A percentile compares a stretch with the other conserved stretches of the same genome.
Conservation (phyloP, 1,140 invertebrate genomes). For the Megalopta genalis region DNA sequence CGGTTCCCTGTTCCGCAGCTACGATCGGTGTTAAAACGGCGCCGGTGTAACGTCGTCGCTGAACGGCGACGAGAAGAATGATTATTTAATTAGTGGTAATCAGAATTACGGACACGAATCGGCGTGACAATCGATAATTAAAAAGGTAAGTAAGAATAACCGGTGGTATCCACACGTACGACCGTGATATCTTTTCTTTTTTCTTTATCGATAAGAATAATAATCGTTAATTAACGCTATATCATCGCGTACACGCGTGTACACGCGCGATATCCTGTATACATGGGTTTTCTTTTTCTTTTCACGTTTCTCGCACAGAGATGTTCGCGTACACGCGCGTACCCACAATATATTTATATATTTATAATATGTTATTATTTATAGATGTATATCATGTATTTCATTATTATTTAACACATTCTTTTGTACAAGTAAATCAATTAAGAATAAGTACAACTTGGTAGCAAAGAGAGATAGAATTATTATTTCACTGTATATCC, state of each 20-base stretch:
- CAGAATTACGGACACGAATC: slow-evolving; percentile 5
- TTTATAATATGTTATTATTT: slow-evolving; percentile 45
- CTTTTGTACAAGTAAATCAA: slow-evolving; percentile 81
- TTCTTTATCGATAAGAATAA: slow-evolving; percentile 8
- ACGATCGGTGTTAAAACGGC: too few relatives aligned
- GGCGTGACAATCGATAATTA: slow-evolving; percentile 12
- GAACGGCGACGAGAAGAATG: slow-evolving; percentile 34
- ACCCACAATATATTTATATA: slow-evolving; percentile 42
- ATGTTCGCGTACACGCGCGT: too few relatives aligned
- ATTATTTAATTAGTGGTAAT: slow-evolving; percentile 25
- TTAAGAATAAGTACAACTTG: slow-evolving; percentile 81
- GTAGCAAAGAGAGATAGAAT: slow-evolving; percentile 81
- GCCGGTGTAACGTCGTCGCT: slow-evolving; percentile 1
- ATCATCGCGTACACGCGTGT: neutral
- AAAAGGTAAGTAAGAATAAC: slow-evolving; percentile 44
- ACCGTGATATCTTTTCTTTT: neutral
- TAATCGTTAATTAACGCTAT: slow-evolving; percentile 37
- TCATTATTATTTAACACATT: slow-evolving; percentile 80
- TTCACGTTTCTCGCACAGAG: too few relatives aligned
- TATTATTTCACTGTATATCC: slow-evolving; percentile 78
- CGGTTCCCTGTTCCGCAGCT: too few relatives aligned
- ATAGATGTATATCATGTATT: slow-evolving; percentile 65
- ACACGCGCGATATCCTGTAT: too few relatives aligned
- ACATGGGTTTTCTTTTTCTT: too few relatives aligned
- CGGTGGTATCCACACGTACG: slow-evolving; percentile 28